phyloP scores from a whole-genome alignment of 1,140 invertebrate species.

The Brachionus koreanus region DNA sequence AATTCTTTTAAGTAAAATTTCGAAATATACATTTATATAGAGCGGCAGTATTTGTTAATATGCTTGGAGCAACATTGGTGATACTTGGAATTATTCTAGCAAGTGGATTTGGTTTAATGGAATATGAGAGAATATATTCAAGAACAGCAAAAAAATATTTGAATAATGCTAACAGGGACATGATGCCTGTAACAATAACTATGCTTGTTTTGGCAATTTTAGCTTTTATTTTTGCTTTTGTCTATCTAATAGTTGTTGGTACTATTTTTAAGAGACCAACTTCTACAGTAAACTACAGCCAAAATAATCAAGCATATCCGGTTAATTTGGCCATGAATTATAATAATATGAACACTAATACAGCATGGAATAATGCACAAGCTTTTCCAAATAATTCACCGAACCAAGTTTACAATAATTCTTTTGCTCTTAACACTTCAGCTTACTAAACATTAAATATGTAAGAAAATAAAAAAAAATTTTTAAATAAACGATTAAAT shows the following conservation, averaged over 20 bases:
- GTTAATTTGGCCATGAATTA: background rate
- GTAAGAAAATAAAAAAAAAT: no score
- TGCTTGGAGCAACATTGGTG: background rate
- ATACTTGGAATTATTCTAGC: background rate
- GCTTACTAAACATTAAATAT: no score
- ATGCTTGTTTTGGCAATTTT: background rate
- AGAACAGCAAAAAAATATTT: background rate
- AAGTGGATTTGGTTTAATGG: background rate
- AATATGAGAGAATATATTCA: background rate
- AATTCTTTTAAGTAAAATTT: background rate
- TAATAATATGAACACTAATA: background rate
- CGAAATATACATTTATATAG: background rate
- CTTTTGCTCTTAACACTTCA: no score
- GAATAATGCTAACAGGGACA: background rate
- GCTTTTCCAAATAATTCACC: no score
- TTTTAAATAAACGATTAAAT: no score
- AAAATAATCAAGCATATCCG: background rate
- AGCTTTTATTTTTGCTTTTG: background rate
- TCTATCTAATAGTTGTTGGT: background rate
- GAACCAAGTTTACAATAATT: no score
- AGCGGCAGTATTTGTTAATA: background rate
- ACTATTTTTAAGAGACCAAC: background rate
- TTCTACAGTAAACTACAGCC: background rate
- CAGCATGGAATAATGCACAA: no score
- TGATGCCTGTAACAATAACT: background rate